These are phyloP conservation scores for Branchinecta lynchi DNA, from an alignment of 1,140 invertebrate species.

Conservation along the genomic window DNA sequence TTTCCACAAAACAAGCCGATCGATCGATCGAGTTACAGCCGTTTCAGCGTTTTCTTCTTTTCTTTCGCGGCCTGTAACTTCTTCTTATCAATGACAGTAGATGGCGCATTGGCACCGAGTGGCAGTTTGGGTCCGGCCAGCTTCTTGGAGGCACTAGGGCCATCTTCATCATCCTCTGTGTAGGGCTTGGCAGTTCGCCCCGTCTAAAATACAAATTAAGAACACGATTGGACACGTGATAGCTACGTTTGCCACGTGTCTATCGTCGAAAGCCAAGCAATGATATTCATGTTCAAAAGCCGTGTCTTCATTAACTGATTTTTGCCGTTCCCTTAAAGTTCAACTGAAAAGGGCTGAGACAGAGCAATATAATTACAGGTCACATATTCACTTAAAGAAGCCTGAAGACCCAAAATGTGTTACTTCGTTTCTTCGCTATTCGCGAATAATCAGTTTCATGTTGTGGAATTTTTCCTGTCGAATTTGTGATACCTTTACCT, in stretches of 20 bases:
- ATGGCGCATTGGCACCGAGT: neutral
- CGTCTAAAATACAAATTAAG: constrained; percentile 32
- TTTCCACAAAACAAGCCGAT: no score
- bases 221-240: constrained; percentile 10
- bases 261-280: no score
- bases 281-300: no score
- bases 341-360: constrained; percentile 21
- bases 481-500: no score
- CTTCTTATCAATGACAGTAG: constrained; percentile 48
- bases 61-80: constrained; percentile 63
- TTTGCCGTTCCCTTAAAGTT: constrained; percentile 11
- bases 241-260: neutral
- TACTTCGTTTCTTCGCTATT: no score
- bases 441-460: no score
- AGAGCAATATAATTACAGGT: neutral
- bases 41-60: constrained; percentile 69
- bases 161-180: constrained; percentile 36
- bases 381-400: neutral
- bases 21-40: constrained; percentile 47
- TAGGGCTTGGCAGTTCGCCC: constrained; percentile 31
- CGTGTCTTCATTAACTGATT: constrained; percentile 17
- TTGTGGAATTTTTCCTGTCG: no score
- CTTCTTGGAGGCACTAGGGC: constrained; percentile 56
- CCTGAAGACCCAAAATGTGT: no score
- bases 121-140: constrained; percentile 53